phyloP scores from a whole-genome alignment of 2,797 vertebrate species.

The Zenarchopterus dispar region DNA sequence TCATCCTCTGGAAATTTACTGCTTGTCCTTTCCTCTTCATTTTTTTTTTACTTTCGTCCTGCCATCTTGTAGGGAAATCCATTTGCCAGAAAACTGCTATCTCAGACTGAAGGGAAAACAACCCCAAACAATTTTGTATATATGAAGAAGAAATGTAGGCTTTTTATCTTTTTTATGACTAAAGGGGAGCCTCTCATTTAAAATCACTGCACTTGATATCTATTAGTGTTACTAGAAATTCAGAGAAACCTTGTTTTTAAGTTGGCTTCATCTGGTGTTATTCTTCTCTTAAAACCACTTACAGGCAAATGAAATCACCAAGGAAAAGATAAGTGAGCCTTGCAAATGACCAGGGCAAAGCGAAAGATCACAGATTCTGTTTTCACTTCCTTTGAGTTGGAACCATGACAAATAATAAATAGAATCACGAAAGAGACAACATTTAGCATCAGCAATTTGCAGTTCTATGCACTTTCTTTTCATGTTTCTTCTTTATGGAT shows the following conservation, averaged over 20 bases:
- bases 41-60: conserved; percentile 60
- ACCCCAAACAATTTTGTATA: conserved; percentile 8
- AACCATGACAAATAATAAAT: conserved; percentile 41
- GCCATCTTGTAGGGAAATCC: conserved; percentile 67
- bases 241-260: conserved; percentile 57
- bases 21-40: conserved; percentile 48
- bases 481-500: conserved; percentile 17
- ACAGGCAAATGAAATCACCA: conserved; percentile 69
- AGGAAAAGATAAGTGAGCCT: conserved; percentile 61
- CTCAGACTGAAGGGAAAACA: conserved; percentile 33
- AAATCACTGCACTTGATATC: conserved; percentile 66
- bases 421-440: conserved; percentile 15
- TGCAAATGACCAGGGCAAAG: conserved; percentile 62
- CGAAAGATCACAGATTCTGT: conserved; percentile 57
- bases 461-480: conserved; percentile 19
- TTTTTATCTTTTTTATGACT: conserved; percentile 46
- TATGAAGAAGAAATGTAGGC: conserved; percentile 34
- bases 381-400: conserved; percentile 52
- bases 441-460: conserved; percentile 43
- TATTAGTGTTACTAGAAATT: conserved; percentile 56
- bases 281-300: conserved; percentile 62
- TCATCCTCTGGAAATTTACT: conserved; percentile 45
- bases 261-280: conserved; percentile 68
- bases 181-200: conserved; percentile 36
- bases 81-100: conserved; percentile 55